A percentile compares a stretch with the other conserved stretches of the same genome.
phyloP scores from a whole-genome alignment of 2,797 vertebrate species.

The Botia almorhae region DNA sequence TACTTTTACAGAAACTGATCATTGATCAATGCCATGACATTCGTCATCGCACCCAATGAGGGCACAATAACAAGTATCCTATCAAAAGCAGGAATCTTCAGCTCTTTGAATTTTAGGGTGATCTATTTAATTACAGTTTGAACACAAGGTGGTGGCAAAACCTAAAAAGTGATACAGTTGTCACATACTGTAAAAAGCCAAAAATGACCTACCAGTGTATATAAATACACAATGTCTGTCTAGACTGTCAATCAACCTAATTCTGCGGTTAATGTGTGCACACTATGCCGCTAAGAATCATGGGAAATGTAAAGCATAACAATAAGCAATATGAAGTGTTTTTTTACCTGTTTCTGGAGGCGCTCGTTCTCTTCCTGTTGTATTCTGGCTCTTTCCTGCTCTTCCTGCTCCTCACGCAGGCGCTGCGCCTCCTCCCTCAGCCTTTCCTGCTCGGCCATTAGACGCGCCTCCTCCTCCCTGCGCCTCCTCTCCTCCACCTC shows the following conservation, averaged over 20 bases:
- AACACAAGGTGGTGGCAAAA: slow-evolving; percentile 40
- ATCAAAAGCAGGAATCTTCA: not conserved
- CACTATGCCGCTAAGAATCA: not conserved
- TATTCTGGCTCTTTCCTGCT: slow-evolving; percentile 80
- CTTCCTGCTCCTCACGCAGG: slow-evolving; percentile 85
- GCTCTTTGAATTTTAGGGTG: not conserved
- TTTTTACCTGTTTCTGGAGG: slow-evolving; percentile 89
- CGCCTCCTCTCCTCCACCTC: slow-evolving; percentile 82
- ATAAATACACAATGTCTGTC: too few species aligned
- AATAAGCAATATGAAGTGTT: not conserved
- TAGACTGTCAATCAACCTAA: not conserved
- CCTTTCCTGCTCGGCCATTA: slow-evolving; percentile 78
- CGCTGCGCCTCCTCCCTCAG: slow-evolving; percentile 76
- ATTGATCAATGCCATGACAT: too few species aligned
- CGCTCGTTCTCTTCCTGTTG: slow-evolving; percentile 89
- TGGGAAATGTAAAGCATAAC: not conserved
- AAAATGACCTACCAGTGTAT: too few species aligned
- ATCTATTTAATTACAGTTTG: not conserved
- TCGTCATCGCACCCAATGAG: too few species aligned
- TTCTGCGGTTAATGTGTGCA: not conserved
- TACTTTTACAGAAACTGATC: too few species aligned
- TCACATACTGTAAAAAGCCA: not conserved
- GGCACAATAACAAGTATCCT: not conserved
- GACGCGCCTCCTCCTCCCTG: slow-evolving; percentile 83
- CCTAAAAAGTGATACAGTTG: not conserved